Percentiles rank a stretch among this genome's conserved stretches.
Conservation (phyloP, 2,797 vertebrate genomes). For the Furcifer pardalis region DNA sequence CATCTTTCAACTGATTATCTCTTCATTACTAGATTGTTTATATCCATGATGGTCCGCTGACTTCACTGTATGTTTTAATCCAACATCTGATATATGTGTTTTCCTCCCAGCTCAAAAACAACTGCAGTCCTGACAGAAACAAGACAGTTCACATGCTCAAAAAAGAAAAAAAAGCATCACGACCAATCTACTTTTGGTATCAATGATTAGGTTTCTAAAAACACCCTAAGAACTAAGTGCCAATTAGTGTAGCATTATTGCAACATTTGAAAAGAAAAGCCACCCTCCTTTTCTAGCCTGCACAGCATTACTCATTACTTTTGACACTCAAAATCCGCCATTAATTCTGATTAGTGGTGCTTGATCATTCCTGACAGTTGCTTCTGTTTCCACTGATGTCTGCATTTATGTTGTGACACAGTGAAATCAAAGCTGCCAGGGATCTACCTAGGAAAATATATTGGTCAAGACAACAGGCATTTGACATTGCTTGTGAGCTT, state of each 20-base stretch:
- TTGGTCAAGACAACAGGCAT: constrained; percentile 35
- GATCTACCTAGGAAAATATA: constrained; percentile 48
- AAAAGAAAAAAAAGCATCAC: background rate
- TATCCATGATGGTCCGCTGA: constrained; percentile 18
- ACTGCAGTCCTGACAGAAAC: background rate
- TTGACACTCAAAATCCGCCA: constrained; percentile 41
- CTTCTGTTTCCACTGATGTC: constrained; percentile 48
- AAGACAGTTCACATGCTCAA: constrained; percentile 9
- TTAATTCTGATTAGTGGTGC: constrained; percentile 33
- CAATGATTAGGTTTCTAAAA: constrained; percentile 2
- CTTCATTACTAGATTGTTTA: constrained; percentile 35
- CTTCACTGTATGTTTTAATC: background rate
- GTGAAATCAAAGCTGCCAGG: constrained; percentile 52
- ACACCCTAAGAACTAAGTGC: constrained; percentile 30
- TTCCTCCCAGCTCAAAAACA: background rate
- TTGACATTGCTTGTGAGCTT: constrained; percentile 23
- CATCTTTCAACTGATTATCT: constrained; percentile 22
- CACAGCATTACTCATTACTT: constrained; percentile 32
- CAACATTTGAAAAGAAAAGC: background rate
- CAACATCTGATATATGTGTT: background rate
- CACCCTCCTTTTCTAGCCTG: background rate
- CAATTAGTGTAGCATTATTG: constrained; percentile 28
- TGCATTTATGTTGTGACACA: constrained; percentile 37
- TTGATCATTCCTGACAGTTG: constrained; percentile 59
- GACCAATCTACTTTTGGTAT: background rate